Evolutionary conservation across 2,797 vertebrate species (phyloP).

Genomic region (Phoxinus dragarum): DNA sequence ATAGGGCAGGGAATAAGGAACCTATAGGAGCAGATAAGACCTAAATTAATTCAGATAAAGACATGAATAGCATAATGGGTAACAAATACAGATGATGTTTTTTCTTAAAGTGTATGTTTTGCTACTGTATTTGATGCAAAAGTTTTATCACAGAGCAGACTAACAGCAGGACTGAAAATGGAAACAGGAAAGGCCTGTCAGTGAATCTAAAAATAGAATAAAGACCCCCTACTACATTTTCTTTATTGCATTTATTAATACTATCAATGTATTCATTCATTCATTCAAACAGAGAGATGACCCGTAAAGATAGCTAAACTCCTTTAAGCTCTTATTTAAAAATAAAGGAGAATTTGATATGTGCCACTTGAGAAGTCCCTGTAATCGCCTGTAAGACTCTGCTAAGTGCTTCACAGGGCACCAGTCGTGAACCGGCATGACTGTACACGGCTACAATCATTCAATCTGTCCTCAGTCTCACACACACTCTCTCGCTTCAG

Average conservation of each 20-base stretch:
- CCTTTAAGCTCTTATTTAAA: constrained; percentile 15
- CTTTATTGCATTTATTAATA: neutral
- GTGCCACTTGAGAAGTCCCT: constrained; percentile 20
- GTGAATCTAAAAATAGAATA: neutral
- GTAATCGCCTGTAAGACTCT: constrained; percentile 7
- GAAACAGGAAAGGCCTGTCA: neutral
- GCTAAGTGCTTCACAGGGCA: constrained; percentile 27
- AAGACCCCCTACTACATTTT: neutral
- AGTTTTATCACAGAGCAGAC: neutral
- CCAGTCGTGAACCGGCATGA: neutral
- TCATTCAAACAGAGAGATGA: neutral
- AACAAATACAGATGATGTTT: neutral
- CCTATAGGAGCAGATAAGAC: constrained; percentile 5
- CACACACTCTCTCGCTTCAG: constrained; percentile 1
- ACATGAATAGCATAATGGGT: neutral
- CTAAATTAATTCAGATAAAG: constrained; percentile 2
- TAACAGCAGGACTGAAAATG: neutral
- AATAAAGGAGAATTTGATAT: constrained; percentile 36
- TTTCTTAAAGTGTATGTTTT: too few species aligned
- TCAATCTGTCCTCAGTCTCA: constrained; percentile 29
- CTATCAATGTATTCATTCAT: neutral
- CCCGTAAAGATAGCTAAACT: neutral
- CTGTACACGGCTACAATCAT: neutral
- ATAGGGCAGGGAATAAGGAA: constrained; percentile 20
- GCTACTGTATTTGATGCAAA: neutral